Evolutionary conservation across 2,113 vertebrate species (phyloP).

Genomic region (Myiozetetes cayanensis): DNA sequence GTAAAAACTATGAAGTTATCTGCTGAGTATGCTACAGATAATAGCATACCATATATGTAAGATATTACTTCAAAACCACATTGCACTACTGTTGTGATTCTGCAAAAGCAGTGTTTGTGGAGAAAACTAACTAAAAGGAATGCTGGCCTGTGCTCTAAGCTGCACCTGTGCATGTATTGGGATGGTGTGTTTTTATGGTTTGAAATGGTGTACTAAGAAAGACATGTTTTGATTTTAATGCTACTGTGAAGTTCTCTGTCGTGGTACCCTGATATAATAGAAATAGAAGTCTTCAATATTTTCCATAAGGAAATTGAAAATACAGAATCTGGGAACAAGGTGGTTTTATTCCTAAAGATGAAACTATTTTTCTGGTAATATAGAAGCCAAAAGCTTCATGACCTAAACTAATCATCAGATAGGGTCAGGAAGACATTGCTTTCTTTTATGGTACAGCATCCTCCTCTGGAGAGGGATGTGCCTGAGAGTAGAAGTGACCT

Average conservation of each 20-base stretch:
- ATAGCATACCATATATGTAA: background rate
- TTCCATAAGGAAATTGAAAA: background rate
- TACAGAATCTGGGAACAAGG: background rate
- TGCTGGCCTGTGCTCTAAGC: background rate
- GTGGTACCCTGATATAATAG: background rate
- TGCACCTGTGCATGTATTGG: background rate
- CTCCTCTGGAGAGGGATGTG: background rate
- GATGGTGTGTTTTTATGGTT: background rate
- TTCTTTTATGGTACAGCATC: background rate
- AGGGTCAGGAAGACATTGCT: background rate
- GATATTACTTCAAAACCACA: background rate
- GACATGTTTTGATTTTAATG: background rate
- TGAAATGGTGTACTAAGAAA: background rate
- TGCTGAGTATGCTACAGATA: background rate
- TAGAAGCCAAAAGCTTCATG: background rate
- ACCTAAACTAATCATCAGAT: background rate
- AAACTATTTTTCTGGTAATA: background rate
- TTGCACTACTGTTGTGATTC: background rate
- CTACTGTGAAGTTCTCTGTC: background rate
- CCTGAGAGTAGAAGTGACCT: background rate
- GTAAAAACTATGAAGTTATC: background rate
- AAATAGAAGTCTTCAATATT: background rate
- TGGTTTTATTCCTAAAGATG: background rate
- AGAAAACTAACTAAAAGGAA: background rate
- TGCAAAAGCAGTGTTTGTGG: background rate